Conservation (phyloP, 35 echinoderm and acorn worm genomes). For the Chiridota heheva region DNA sequence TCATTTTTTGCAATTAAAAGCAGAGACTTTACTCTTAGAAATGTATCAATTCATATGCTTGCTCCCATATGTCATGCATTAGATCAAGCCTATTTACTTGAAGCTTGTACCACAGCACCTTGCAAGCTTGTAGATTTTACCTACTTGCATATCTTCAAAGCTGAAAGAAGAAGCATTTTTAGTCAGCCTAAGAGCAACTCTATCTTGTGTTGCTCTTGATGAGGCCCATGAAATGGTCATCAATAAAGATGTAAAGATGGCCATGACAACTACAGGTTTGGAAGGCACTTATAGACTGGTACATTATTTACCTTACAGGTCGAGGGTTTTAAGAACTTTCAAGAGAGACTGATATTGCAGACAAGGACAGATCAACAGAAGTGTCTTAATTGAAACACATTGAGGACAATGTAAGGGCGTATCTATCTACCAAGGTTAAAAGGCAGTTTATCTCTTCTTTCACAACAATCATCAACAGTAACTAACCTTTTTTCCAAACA, state of each 20-base stretch:
- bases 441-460: not conserved
- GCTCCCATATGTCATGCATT: conserved; percentile 64
- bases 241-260: conserved; percentile 53
- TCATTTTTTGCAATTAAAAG: conserved; percentile 39
- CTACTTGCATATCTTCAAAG: not conserved
- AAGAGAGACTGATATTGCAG: not conserved
- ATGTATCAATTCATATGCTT: conserved; percentile 3
- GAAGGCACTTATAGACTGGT: conserved; percentile 23
- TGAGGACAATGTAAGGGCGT: not conserved
- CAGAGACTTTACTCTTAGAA: conserved; percentile 45
- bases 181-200: conserved; percentile 26
- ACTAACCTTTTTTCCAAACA: not conserved
- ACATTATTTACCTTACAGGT: conserved; percentile 57
- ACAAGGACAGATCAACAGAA: not conserved
- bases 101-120: conserved; percentile 30
- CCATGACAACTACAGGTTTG: conserved; percentile 8
- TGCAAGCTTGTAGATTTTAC: conserved; percentile 23
- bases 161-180: conserved; percentile 43
- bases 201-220: conserved; percentile 48
- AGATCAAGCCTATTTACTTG: conserved; percentile 47
- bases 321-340: conserved; percentile 16
- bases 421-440: not conserved
- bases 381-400: not conserved
- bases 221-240: conserved; percentile 71
- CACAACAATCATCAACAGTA: not conserved